phyloP scores from a whole-genome alignment of 64 coral and sea anemone species.

The Dendronephthya gigantea region DNA sequence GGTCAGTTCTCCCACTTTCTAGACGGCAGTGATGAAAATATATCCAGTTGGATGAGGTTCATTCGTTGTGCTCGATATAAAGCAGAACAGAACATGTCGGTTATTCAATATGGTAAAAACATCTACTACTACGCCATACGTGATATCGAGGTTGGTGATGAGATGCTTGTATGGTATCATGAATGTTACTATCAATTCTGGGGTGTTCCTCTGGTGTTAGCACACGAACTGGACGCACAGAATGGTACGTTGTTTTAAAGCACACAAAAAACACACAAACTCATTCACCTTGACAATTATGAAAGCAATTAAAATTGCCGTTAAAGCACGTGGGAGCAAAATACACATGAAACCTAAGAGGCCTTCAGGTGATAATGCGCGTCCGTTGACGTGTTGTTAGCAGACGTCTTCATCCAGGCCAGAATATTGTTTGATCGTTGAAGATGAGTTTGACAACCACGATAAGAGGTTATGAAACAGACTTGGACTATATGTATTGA shows the following conservation, averaged over 20 bases:
- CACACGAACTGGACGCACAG: neutral
- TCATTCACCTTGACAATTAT: too few species aligned
- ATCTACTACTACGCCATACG: constrained; percentile 38
- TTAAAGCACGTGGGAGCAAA: too few species aligned
- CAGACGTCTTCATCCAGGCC: too few species aligned
- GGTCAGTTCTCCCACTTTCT: constrained; percentile 31
- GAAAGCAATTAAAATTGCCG: too few species aligned
- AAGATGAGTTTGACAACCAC: too few species aligned
- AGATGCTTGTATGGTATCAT: constrained; percentile 59
- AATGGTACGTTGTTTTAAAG: neutral
- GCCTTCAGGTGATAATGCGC: too few species aligned
- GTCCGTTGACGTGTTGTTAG: too few species aligned
- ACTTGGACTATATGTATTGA: too few species aligned
- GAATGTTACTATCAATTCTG: constrained; percentile 42
- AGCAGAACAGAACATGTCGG: constrained; percentile 41
- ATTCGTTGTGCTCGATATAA: constrained; percentile 48
- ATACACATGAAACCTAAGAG: too few species aligned
- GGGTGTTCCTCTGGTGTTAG: constrained; percentile 34
- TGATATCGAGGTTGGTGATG: constrained; percentile 39
- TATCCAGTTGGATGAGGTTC: constrained; percentile 55
- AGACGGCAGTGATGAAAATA: constrained; percentile 35
- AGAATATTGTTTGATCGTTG: too few species aligned
- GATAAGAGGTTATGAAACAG: too few species aligned
- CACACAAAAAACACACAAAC: too few species aligned
- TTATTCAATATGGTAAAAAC: constrained; percentile 29